Evolutionary conservation across 2,113 vertebrate genomes (phyloP).

Genomic region (Pelmatolapia mariae): DNA sequence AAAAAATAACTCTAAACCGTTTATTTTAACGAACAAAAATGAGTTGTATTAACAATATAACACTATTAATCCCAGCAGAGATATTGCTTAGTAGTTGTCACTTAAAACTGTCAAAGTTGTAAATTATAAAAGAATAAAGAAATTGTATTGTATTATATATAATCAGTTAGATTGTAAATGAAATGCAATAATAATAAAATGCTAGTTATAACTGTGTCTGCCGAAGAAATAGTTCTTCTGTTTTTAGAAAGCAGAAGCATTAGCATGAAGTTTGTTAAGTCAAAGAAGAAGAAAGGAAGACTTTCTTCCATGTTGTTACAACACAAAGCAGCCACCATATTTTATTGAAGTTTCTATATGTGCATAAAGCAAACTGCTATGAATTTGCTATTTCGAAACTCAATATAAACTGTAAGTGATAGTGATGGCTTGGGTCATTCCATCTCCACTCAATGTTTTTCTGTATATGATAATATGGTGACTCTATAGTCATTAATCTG

Average conservation of each 20-base stretch:
- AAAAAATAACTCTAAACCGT: rapidly evolving
- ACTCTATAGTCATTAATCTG: neutral
- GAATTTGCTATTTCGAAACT: neutral
- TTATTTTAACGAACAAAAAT: neutral
- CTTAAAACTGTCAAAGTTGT: neutral
- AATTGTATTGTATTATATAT: neutral
- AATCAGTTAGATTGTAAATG: neutral
- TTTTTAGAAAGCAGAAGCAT: neutral
- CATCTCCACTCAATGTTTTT: neutral
- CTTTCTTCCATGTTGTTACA: neutral
- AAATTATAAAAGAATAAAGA: neutral
- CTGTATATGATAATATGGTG: neutral
- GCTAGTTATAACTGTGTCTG: neutral
- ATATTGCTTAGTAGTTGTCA: neutral
- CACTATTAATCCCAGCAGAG: neutral
- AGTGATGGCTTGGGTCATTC: neutral
- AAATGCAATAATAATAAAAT: neutral
- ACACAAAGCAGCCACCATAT: neutral
- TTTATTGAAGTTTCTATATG: neutral
- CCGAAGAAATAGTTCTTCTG: rapidly evolving
- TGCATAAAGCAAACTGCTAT: neutral
- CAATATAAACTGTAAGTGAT: neutral
- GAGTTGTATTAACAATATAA: neutral
- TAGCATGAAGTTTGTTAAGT: neutral
- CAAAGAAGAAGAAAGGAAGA: rapidly evolving